Evolutionary conservation across 2,113 vertebrate species (phyloP).

Genomic region (Sardina pilchardus): DNA sequence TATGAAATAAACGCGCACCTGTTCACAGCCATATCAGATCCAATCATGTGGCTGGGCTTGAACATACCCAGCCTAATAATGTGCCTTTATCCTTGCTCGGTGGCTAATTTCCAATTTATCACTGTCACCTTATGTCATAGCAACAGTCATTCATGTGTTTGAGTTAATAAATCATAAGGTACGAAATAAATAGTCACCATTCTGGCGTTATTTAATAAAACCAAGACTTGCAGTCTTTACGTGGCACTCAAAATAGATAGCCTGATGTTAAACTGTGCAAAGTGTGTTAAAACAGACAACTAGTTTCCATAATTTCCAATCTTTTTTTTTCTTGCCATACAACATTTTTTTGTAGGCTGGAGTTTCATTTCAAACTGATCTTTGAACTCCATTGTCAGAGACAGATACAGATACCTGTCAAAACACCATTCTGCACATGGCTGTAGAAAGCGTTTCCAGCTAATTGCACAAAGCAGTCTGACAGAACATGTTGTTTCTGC

Average conservation of each 20-base stretch:
- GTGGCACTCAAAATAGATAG: background rate
- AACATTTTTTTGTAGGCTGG: background rate
- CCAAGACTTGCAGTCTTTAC: background rate
- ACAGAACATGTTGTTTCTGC: slow-evolving; percentile 17
- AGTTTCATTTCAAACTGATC: slow-evolving; percentile 41
- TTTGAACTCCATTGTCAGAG: slow-evolving; percentile 39
- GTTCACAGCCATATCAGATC: slow-evolving; percentile 75
- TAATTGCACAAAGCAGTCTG: slow-evolving; percentile 48
- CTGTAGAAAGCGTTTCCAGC: slow-evolving; percentile 41
- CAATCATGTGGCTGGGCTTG: slow-evolving; percentile 74
- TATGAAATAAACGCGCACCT: slow-evolving; percentile 74
- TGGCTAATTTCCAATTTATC: slow-evolving; percentile 76
- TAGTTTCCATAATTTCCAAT: background rate
- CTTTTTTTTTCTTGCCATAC: background rate
- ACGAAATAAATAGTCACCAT: slow-evolving; percentile 68
- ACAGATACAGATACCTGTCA: slow-evolving; percentile 45
- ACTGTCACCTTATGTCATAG: slow-evolving; percentile 72
- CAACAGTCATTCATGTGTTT: slow-evolving; percentile 75
- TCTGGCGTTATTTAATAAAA: slow-evolving; percentile 47
- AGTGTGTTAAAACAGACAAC: background rate
- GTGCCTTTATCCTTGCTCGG: slow-evolving; percentile 71
- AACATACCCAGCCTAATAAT: slow-evolving; percentile 68
- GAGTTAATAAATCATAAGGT: slow-evolving; percentile 73
- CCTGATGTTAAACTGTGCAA: background rate
- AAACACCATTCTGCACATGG: slow-evolving; percentile 42